Evolutionary conservation across 2,797 vertebrate genomes (phyloP), one percentile per base, ranked within the genome.

Genomic region (Melanotaenia nigrans): DNA sequence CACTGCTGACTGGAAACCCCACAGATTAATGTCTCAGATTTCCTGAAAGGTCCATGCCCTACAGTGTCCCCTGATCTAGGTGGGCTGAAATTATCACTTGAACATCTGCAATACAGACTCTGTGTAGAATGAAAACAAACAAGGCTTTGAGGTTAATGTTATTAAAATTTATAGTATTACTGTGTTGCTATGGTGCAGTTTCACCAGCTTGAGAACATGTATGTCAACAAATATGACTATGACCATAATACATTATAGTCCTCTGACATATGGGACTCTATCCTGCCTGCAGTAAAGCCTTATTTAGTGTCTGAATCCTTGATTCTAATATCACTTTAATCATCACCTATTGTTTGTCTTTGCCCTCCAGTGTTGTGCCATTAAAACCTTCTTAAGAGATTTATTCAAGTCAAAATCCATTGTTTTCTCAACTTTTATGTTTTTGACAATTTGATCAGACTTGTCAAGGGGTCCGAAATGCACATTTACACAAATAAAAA

Each of bases 131-230:
- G 14, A 32, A 61, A 66, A 16, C n/a, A n/a, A 38, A 16, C n/a
- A n/a, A 35, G 11, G 55, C 38, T 22, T 12, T 25, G 35, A 53
- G 16, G 57, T 78, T 33, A 42, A 51, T 14, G 36, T 33, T 20
- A 65, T 33, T 70, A 42, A 22, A 67, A 58, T 75, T 72, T 58
- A 25, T 35, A 28, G 53, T 54, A 75, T 79, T 62, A 74, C 60
- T 35, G 25, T 81, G 61, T 59, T 87, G 67, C 72, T 57, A 5
- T 57, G 82, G 82, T 81, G 75, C 53, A 24, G 32, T 47, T 16
- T 75, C 49, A 49, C 53, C 36, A 24, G 32, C 45, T 49, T 6
- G 18, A 65, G 28, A 59, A 60, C 11, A 30, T 3, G 42, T 59
- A 45, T 32, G 78, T 67, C 74, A 68, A 68, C 55, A 66, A 55